Conservation (phyloP, 2,797 vertebrate genomes). For the Babyrousa celebensis region DNA sequence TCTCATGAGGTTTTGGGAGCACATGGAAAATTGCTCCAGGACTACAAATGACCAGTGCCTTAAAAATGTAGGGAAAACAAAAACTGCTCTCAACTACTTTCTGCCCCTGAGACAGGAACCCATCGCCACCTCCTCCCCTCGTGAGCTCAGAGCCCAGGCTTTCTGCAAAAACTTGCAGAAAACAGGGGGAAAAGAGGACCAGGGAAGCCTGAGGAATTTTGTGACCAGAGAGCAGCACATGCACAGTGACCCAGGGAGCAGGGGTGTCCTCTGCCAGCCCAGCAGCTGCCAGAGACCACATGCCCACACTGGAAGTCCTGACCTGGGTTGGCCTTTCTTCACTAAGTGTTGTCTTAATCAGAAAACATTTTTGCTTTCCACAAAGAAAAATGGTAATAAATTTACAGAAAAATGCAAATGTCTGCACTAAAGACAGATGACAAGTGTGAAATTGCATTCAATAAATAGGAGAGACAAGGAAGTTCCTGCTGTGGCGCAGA, state of each 20-base stretch:
- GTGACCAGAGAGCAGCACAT: background rate
- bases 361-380: background rate
- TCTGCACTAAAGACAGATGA: background rate
- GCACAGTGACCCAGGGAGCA: too few relatives aligned
- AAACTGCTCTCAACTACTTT: too few relatives aligned
- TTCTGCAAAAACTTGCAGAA: too few relatives aligned
- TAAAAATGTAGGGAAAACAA: background rate
- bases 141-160: background rate
- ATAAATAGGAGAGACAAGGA: background rate
- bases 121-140: fast-evolving
- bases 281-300: fast-evolving
- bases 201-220: background rate
- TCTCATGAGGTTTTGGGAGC: background rate
- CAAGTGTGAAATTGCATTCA: background rate
- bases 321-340: background rate
- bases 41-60: background rate
- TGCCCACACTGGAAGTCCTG: background rate
- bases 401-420: background rate
- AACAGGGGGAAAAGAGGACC: too few relatives aligned
- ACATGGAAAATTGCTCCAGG: background rate
- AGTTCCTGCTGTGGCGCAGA: too few relatives aligned
- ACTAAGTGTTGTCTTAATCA: too few relatives aligned
- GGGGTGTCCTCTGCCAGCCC: fast-evolving
- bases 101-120: too few relatives aligned
- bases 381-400: background rate